phyloP scores from a whole-genome alignment of 2,113 vertebrate genomes.

The Xyliphius kryptos region DNA sequence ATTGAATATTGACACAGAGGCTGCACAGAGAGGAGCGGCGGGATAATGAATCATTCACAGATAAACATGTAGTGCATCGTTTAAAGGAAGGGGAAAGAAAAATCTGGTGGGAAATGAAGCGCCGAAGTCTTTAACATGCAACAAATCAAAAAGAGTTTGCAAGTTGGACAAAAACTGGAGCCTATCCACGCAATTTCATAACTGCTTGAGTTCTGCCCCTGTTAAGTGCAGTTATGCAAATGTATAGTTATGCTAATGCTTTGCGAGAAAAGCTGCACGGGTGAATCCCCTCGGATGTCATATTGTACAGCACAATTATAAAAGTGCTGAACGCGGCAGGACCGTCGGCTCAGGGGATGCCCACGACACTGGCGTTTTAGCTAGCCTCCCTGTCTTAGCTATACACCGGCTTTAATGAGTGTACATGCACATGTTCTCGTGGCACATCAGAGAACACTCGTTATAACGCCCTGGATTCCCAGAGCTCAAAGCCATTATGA shows the following conservation, averaged over 20 bases:
- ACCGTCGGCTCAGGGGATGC: constrained; percentile 41
- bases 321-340: constrained; percentile 50
- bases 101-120: neutral
- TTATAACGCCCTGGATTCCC: constrained; percentile 2
- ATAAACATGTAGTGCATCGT: constrained; percentile 44
- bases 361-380: constrained; percentile 7
- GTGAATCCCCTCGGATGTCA: constrained; percentile 4
- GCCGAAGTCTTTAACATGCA: neutral
- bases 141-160: neutral
- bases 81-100: neutral
- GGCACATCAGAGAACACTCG: constrained; percentile 10
- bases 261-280: neutral
- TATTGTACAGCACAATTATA: constrained; percentile 38
- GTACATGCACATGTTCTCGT: neutral
- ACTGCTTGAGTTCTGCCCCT: neutral
- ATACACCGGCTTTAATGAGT: constrained; percentile 35
- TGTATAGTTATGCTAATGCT: neutral
- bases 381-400: constrained; percentile 8
- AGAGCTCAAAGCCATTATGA: constrained; percentile 1
- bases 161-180: neutral
- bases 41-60: constrained; percentile 49
- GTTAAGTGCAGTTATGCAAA: neutral
- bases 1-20: constrained; percentile 32
- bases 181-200: too few relatives aligned
- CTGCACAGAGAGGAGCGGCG: constrained; percentile 1